Evolutionary conservation across 2,797 vertebrate genomes (phyloP).

Genomic region (Percopsis omiscomaycus): DNA sequence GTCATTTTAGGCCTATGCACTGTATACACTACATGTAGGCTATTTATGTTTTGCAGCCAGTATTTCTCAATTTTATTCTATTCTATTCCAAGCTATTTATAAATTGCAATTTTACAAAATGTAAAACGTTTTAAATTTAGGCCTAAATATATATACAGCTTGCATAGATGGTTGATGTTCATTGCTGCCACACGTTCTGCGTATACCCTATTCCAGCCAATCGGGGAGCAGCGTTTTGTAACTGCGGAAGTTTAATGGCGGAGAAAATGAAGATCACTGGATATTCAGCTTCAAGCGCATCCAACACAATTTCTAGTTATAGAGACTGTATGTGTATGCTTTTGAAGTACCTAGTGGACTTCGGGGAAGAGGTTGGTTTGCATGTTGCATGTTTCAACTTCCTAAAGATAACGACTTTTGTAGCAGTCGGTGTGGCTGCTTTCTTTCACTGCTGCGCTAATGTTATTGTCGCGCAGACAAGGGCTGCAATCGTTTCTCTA

Average conservation of each 20-base stretch:
- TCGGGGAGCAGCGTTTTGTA: conserved; percentile 37
- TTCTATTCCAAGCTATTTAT: not conserved
- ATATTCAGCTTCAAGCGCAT: conserved; percentile 21
- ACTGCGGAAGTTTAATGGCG: conserved; percentile 65
- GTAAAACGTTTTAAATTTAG: too few species aligned
- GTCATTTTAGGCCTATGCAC: too few species aligned
- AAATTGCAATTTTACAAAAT: too few species aligned
- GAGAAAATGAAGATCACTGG: conserved; percentile 52
- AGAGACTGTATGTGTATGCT: conserved; percentile 61
- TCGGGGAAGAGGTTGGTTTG: conserved; percentile 76
- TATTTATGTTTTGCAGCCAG: not conserved
- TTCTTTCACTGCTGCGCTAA: conserved; percentile 1
- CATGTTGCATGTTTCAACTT: not conserved
- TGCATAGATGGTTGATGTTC: too few species aligned
- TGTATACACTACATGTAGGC: not conserved
- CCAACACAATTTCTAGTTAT: conserved; percentile 41
- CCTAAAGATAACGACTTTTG: not conserved
- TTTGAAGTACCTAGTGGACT: conserved; percentile 62
- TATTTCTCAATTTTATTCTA: not conserved
- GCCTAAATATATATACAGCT: too few species aligned
- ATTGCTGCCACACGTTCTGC: not conserved
- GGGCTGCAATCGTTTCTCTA: too few species aligned
- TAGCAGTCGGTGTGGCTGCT: not conserved
- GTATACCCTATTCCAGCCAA: conserved; percentile 51
- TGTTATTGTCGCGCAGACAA: too few species aligned